Conservation (phyloP, 92 coral and sea anemone species). For the Pocillopora grandis region DNA sequence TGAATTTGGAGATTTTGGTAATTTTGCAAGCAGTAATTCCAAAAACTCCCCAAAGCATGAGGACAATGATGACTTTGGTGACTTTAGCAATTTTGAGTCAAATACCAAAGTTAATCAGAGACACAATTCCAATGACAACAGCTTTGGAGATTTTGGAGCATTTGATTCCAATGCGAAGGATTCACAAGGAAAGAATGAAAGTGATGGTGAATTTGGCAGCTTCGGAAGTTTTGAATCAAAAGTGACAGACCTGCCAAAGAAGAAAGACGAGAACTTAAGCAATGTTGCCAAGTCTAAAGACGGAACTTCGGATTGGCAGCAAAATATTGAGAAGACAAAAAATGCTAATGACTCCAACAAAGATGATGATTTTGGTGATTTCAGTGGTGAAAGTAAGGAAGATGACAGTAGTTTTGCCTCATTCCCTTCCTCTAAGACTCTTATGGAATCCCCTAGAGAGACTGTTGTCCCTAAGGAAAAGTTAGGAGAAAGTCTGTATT, state of each 20-base stretch:
- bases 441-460: neutral
- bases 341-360: neutral
- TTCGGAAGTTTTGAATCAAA: slow-evolving; percentile 43
- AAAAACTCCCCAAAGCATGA: neutral
- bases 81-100: slow-evolving; percentile 26
- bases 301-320: neutral
- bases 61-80: slow-evolving; percentile 3
- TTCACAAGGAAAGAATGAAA: neutral
- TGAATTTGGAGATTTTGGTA: slow-evolving; percentile 39
- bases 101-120: neutral
- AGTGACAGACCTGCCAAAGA: neutral
- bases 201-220: slow-evolving; percentile 47
- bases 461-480: neutral
- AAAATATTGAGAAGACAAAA: neutral
- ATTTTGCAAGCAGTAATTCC: slow-evolving; percentile 1
- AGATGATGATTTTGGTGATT: slow-evolving; percentile 27
- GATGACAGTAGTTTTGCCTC: neutral
- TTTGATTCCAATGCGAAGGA: neutral
- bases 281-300: neutral
- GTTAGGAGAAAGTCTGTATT: neutral
- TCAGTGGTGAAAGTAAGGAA: neutral
- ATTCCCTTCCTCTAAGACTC: neutral
- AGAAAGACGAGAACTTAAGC: neutral
- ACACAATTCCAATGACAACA: neutral
- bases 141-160: slow-evolving; percentile 35